These are phyloP conservation scores for Ichneumoninae sp. DNA, from an alignment of 2,888 invertebrate species.

Conservation along the genomic window DNA sequence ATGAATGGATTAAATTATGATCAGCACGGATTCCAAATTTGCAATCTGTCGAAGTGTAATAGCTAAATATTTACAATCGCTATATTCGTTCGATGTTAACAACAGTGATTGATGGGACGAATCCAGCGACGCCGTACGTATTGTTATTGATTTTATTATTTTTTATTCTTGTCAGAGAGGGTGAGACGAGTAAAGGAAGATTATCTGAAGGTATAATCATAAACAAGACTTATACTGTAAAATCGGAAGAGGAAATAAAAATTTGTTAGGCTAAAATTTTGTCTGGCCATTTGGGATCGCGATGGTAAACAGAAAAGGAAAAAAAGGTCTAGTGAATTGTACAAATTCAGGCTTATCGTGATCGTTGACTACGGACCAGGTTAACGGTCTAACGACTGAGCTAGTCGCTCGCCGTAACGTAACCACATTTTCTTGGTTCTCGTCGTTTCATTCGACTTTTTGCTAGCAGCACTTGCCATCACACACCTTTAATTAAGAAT, in stretches of 20 bases:
- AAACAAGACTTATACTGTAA: conserved; percentile 32
- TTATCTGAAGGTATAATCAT: conserved; percentile 47
- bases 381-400: conserved; percentile 44
- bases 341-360: conserved; percentile 18
- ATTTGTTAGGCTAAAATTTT: conserved; percentile 19
- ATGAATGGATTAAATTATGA: conserved; percentile 52
- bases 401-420: conserved; percentile 24
- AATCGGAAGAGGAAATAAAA: conserved; percentile 48
- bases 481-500: conserved; percentile 45
- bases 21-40: conserved; percentile 43
- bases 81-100: conserved; percentile 50
- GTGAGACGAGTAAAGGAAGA: conserved; percentile 23
- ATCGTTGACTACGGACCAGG: conserved; percentile 11
- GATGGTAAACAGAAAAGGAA: not conserved
- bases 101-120: conserved; percentile 35
- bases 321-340: not conserved
- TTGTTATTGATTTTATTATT: conserved; percentile 27
- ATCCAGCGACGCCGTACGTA: not conserved
- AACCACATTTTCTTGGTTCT: conserved; percentile 37
- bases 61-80: conserved; percentile 48
- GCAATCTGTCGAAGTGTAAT: conserved; percentile 34
- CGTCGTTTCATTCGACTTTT: conserved; percentile 18
- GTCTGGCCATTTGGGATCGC: conserved; percentile 13
- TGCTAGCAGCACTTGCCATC: not conserved
- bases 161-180: not conserved